These are phyloP conservation scores for Numenius arquata DNA, from an alignment of 2,113 vertebrate species.

Conservation along the genomic window DNA sequence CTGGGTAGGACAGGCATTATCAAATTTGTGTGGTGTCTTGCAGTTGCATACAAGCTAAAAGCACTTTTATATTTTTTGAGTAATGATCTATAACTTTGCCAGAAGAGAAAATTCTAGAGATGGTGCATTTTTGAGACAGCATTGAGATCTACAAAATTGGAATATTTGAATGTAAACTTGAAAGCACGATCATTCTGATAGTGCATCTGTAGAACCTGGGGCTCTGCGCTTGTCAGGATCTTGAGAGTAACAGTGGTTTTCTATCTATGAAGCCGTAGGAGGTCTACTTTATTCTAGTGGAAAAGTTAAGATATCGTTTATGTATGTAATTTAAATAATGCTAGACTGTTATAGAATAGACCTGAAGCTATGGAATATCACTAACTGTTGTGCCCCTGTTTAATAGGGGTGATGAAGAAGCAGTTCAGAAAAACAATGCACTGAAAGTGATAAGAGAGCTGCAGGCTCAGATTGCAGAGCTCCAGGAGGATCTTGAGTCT, in stretches of 20 bases:
- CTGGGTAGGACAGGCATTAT: not conserved
- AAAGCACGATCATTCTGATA: not conserved
- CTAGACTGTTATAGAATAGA: rapidly evolving
- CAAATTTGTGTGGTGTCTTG: not conserved
- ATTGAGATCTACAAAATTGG: not conserved
- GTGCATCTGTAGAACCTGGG: not conserved
- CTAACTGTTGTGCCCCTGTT: not conserved
- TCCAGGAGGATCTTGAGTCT: constrained; percentile 95
- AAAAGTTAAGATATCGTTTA: not conserved
- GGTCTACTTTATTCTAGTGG: not conserved
- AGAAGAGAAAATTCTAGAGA: not conserved
- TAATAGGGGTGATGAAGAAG: constrained; percentile 90
- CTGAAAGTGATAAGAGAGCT: constrained; percentile 92
- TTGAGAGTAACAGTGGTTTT: not conserved
- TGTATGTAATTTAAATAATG: rapidly evolving
- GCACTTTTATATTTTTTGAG: not conserved
- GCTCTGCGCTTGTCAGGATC: not conserved
- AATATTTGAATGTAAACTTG: not conserved
- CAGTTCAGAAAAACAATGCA: constrained; percentile 89
- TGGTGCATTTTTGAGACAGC: not conserved
- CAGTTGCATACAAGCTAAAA: not conserved
- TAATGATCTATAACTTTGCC: not conserved
- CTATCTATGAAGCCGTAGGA: too few relatives aligned
- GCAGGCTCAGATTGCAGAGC: constrained; percentile 92
- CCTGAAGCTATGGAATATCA: not conserved